Evolutionary conservation across 2,113 vertebrate species (phyloP).

Genomic region (Chinchilla lanigera): DNA sequence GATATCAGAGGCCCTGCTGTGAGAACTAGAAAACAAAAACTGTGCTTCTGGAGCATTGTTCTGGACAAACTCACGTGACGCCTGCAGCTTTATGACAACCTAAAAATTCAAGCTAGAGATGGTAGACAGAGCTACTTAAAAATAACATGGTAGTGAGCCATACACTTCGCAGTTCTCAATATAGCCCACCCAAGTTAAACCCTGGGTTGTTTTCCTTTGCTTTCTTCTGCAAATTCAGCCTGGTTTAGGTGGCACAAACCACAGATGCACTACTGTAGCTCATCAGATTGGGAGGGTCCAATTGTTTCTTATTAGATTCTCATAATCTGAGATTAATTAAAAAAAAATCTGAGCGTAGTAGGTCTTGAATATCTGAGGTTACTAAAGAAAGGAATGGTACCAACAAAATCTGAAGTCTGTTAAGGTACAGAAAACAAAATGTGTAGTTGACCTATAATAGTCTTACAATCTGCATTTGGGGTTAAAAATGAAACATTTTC

Average conservation of each 20-base stretch:
- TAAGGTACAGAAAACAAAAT: not conserved
- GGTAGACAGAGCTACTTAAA: not conserved
- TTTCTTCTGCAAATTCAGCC: not conserved
- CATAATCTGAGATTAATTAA: not conserved
- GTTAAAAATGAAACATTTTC: not conserved
- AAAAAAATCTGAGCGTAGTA: not conserved
- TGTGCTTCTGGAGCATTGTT: not conserved
- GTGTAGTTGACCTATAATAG: not conserved
- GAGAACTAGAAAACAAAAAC: not conserved
- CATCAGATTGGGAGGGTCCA: not conserved
- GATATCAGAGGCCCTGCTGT: not conserved
- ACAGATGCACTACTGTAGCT: not conserved
- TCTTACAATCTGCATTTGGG: not conserved
- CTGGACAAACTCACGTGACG: not conserved
- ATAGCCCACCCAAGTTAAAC: not conserved
- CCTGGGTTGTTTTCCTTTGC: not conserved
- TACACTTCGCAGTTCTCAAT: not conserved
- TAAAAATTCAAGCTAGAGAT: not conserved
- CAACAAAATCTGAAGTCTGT: constrained; percentile 19
- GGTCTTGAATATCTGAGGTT: not conserved
- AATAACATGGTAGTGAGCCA: not conserved
- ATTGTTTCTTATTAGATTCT: not conserved
- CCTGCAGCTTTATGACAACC: not conserved
- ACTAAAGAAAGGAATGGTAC: not conserved
- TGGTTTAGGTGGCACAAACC: not conserved